Percentiles rank a stretch among this genome's conserved stretches.
Conservation (phyloP, 2,888 invertebrate genomes). For the Kuschelorhynchus macadamiae region DNA sequence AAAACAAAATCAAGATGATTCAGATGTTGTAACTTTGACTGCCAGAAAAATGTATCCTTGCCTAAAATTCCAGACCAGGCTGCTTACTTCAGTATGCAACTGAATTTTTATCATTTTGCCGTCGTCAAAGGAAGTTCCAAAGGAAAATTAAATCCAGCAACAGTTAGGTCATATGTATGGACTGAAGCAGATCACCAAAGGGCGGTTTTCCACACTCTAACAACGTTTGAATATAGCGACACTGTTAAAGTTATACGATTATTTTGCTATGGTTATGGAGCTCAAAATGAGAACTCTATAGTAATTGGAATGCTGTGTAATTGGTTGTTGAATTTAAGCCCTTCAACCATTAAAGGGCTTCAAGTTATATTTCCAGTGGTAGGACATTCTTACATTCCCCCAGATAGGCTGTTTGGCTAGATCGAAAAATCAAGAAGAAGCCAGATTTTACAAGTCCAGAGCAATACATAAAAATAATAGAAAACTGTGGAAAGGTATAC, state of each 20-base stretch:
- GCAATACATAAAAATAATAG: too few species aligned
- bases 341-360: background rate
- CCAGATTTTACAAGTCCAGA: too few species aligned
- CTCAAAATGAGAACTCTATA: conserved; percentile 1
- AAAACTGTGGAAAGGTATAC: too few species aligned
- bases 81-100: conserved; percentile 18
- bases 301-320: conserved; percentile 4
- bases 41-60: too few species aligned
- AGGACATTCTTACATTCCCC: background rate
- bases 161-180: background rate
- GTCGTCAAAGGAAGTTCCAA: conserved; percentile 6
- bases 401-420: too few species aligned
- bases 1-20: too few species aligned
- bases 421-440: too few species aligned
- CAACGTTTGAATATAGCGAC: background rate
- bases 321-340: background rate
- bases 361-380: conserved; percentile 1
- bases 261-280: background rate
- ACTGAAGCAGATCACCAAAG: background rate
- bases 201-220: background rate
- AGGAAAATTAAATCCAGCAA: conserved; percentile 7
- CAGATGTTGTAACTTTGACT: too few species aligned
- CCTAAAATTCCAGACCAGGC: background rate
- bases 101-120: conserved; percentile 12
- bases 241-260: background rate